Conservation (phyloP, 2,797 vertebrate species). For the Silurus lanzhouensis region DNA sequence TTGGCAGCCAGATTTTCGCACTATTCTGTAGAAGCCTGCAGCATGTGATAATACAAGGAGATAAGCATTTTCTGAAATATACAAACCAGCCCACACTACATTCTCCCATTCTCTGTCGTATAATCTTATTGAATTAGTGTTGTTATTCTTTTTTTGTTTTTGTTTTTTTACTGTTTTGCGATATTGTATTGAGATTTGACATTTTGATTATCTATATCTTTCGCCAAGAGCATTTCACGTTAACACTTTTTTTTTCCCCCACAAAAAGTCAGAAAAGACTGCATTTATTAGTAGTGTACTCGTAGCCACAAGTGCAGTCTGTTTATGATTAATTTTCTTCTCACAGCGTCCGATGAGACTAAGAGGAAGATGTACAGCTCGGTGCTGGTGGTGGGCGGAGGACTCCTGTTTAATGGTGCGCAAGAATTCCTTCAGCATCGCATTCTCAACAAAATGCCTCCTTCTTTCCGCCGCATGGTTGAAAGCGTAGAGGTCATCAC, state of each 20-base stretch:
- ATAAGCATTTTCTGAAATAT: too few relatives aligned
- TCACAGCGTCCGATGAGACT: constrained; percentile 91
- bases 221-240: neutral
- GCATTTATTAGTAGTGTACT: neutral
- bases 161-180: too few relatives aligned
- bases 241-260: neutral
- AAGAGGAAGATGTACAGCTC: constrained; percentile 99
- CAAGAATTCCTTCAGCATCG: constrained; percentile 96
- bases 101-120: too few relatives aligned
- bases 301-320: too few relatives aligned
- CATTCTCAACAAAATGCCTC: constrained; percentile 99
- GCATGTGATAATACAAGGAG: too few relatives aligned
- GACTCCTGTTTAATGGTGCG: constrained; percentile 91
- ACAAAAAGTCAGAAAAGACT: neutral
- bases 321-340: neutral
- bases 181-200: neutral
- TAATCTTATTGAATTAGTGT: too few relatives aligned
- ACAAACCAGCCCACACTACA: too few relatives aligned
- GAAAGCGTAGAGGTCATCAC: constrained; percentile 97
- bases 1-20: too few relatives aligned
- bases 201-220: neutral
- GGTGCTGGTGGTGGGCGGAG: constrained; percentile 94
- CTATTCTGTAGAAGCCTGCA: too few relatives aligned
- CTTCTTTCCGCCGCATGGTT: constrained; percentile 92
- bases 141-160: too few relatives aligned